These are phyloP conservation scores for Lepisosteus osseus DNA, from an alignment of 2,113 vertebrate species.

Conservation along the genomic window DNA sequence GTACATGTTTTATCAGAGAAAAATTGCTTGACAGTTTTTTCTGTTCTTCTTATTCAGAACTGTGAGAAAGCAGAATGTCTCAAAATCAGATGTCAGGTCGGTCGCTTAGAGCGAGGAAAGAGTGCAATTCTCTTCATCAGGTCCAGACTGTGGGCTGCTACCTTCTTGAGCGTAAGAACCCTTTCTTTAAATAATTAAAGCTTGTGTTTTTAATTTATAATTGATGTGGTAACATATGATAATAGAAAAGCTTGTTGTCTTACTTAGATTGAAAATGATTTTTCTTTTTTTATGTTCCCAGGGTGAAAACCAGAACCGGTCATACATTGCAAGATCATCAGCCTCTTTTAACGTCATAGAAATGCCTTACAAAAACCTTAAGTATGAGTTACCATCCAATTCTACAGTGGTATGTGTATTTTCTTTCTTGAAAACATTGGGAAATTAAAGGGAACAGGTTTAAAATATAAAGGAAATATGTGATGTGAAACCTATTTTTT, in stretches of 20 bases:
- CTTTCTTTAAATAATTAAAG: background rate
- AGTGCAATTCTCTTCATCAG: constrained; percentile 85
- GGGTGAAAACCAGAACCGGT: constrained; percentile 89
- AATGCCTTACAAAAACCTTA: constrained; percentile 91
- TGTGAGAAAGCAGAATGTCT: constrained; percentile 77
- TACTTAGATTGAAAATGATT: background rate
- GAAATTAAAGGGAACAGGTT: no score
- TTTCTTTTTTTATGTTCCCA: constrained; percentile 41
- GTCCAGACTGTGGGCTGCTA: constrained; percentile 81
- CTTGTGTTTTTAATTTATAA: background rate
- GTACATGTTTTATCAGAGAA: no score
- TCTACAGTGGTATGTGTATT: constrained; percentile 76
- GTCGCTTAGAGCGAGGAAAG: constrained; percentile 84
- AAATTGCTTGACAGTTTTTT: no score
- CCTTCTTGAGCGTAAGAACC: constrained; percentile 81
- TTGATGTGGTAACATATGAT: background rate
- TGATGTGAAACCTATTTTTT: no score
- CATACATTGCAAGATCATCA: constrained; percentile 79
- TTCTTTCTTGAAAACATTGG: background rate
- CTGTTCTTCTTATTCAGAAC: constrained; percentile 59
- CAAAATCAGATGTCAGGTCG: constrained; percentile 86
- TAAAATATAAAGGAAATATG: no score
- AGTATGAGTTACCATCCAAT: constrained; percentile 78
- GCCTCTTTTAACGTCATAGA: constrained; percentile 89
- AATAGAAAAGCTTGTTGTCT: background rate